phyloP scores from a whole-genome alignment of 2,113 vertebrate species.

The Ahaetulla prasina region DNA sequence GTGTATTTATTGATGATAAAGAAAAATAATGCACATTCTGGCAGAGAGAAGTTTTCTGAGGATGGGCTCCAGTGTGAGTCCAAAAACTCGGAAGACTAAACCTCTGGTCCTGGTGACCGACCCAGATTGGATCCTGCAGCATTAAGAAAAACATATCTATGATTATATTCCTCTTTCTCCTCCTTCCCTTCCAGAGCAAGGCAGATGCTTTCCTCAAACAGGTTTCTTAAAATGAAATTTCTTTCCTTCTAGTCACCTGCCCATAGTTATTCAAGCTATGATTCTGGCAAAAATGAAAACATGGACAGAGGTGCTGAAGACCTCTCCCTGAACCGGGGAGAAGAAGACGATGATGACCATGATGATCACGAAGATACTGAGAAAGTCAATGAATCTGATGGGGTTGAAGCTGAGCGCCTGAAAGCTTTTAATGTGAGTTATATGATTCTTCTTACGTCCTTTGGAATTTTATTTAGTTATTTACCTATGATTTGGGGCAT shows the following conservation, averaged over 20 bases:
- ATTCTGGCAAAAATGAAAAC: conserved; percentile 80
- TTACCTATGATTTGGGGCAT: conserved; percentile 49
- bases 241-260: conserved; percentile 76
- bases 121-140: not conserved
- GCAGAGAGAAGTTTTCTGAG: not conserved
- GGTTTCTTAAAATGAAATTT: conserved; percentile 29
- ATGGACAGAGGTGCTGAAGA: conserved; percentile 76
- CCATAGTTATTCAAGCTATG: conserved; percentile 81
- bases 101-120: not conserved
- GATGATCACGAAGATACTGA: conserved; percentile 79
- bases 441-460: not conserved
- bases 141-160: not conserved
- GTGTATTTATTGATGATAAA: not conserved
- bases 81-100: not conserved
- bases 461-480: conserved; percentile 38
- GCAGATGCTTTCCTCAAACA: not conserved
- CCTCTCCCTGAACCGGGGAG: conserved; percentile 74
- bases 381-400: conserved; percentile 76
- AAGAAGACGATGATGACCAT: conserved; percentile 81
- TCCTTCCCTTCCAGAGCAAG: not conserved
- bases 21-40: not conserved
- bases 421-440: conserved; percentile 83
- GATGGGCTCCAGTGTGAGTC: not conserved
- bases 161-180: not conserved
- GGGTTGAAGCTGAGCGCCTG: conserved; percentile 78